These are phyloP conservation scores for Hypercompe scribonia DNA, from an alignment of 2,888 invertebrate species.

Conservation along the genomic window DNA sequence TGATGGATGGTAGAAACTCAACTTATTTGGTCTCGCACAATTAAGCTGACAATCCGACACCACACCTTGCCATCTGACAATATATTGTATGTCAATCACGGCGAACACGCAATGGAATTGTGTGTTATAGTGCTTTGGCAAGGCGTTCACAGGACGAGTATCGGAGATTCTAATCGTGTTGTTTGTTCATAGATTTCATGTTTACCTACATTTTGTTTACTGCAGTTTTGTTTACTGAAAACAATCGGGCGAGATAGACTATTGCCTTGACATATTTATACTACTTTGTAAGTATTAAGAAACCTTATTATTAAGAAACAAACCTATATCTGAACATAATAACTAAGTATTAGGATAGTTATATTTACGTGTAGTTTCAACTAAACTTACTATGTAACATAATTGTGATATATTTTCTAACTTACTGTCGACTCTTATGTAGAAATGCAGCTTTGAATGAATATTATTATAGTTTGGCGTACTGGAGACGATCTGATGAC, in stretches of 20 bases:
- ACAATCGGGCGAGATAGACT: too few relatives aligned
- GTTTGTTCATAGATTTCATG: slow-evolving; percentile 7
- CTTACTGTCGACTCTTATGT: not conserved
- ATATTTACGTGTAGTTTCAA: not conserved
- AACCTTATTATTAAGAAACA: too few relatives aligned
- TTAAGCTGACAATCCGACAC: slow-evolving; percentile 74
- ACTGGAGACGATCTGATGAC: not conserved
- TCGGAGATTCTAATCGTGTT: slow-evolving; percentile 25
- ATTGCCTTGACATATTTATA: too few relatives aligned
- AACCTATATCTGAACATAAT: too few relatives aligned
- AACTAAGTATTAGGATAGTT: too few relatives aligned
- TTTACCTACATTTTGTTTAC: not conserved
- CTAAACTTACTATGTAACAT: not conserved
- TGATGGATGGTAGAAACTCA: slow-evolving; percentile 75
- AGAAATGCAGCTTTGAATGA: not conserved
- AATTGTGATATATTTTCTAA: not conserved
- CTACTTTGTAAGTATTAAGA: too few relatives aligned
- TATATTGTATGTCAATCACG: slow-evolving; percentile 81
- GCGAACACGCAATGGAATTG: slow-evolving; percentile 68
- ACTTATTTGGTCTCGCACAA: slow-evolving; percentile 75
- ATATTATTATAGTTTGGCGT: not conserved
- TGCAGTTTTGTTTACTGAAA: not conserved
- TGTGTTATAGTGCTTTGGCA: slow-evolving; percentile 57
- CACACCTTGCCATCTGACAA: slow-evolving; percentile 78
- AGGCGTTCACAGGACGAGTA: slow-evolving; percentile 36